phyloP scores from a whole-genome alignment of 2,113 vertebrate genomes.

The Anguilla japonica region DNA sequence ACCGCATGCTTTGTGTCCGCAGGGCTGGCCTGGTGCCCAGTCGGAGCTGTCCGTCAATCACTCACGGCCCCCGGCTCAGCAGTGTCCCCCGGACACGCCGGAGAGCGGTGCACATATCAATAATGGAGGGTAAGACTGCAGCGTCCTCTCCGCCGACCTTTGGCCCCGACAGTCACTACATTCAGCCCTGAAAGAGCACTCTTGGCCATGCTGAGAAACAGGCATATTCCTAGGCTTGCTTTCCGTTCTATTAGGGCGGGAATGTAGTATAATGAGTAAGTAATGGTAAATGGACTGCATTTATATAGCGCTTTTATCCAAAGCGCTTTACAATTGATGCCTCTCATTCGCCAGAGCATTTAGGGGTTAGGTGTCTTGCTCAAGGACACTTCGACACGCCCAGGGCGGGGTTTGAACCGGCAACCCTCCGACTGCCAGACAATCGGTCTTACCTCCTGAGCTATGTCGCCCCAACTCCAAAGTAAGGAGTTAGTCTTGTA shows the following conservation, averaged over 20 bases:
- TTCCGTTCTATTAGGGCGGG: neutral
- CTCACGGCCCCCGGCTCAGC: slow-evolving; percentile 89
- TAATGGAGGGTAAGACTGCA: slow-evolving; percentile 89
- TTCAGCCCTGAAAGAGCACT: neutral
- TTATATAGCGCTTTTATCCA: too few relatives aligned
- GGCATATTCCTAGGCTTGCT: neutral
- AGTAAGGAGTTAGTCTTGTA: too few relatives aligned
- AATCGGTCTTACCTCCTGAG: too few relatives aligned
- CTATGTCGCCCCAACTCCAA: too few relatives aligned
- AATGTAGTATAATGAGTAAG: neutral
- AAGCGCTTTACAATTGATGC: too few relatives aligned
- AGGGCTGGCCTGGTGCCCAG: slow-evolving; percentile 96
- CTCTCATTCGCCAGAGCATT: too few relatives aligned
- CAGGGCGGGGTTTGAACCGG: too few relatives aligned
- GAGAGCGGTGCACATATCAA: slow-evolving; percentile 97
- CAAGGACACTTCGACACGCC: too few relatives aligned
- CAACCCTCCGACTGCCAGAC: too few relatives aligned
- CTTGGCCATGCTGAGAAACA: neutral
- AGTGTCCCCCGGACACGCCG: slow-evolving; percentile 88
- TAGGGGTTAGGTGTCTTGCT: too few relatives aligned
- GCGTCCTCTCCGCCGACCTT: neutral
- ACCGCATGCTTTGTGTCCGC: slow-evolving; percentile 29
- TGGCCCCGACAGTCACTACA: neutral
- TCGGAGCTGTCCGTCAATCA: slow-evolving; percentile 94
- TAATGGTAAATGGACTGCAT: too few relatives aligned